These are phyloP conservation scores for Dreissena rostriformis DNA, from an alignment of 1,140 invertebrate genomes.

Conservation along the genomic window DNA sequence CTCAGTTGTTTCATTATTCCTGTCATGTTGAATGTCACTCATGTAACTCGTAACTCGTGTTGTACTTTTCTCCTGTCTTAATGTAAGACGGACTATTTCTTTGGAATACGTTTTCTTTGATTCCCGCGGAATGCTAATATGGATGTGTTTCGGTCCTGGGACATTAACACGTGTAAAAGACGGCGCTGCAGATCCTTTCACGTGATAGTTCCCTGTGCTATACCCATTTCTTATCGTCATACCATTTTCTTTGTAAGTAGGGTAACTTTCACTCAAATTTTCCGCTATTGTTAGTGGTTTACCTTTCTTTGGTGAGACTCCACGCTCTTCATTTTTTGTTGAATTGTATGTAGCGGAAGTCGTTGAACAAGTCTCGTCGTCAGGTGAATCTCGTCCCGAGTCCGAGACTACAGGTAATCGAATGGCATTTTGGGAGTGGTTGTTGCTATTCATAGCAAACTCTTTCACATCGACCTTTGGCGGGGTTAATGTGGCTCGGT, in stretches of 20 bases:
- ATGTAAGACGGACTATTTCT: constrained; percentile 58
- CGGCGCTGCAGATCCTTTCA: not conserved
- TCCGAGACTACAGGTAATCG: constrained; percentile 39
- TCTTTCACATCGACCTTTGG: constrained; percentile 24
- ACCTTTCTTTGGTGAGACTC: constrained; percentile 43
- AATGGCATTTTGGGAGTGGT: constrained; percentile 2
- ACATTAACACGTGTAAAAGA: constrained; percentile 30
- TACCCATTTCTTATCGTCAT: not conserved
- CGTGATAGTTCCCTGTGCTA: not conserved
- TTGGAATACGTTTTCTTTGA: constrained; percentile 48
- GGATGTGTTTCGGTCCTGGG: constrained; percentile 33
- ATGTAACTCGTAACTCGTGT: constrained; percentile 62
- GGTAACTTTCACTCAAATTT: constrained; percentile 9
- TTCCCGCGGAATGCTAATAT: constrained; percentile 60
- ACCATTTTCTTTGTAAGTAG: not conserved
- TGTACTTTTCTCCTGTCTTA: constrained; percentile 62
- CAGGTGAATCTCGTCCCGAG: constrained; percentile 10
- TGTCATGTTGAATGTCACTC: constrained; percentile 57
- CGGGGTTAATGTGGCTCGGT: constrained; percentile 5
- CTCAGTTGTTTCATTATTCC: constrained; percentile 16
- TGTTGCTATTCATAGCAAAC: constrained; percentile 1
- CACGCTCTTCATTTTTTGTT: constrained; percentile 15
- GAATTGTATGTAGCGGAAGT: constrained; percentile 53
- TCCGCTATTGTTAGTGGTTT: constrained; percentile 32
- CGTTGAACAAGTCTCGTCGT: constrained; percentile 42